Base-by-base conservation (phyloP, 30 jellyfish, hydroid and myxozoan species). In the Catostylus mosaicus region DNA sequence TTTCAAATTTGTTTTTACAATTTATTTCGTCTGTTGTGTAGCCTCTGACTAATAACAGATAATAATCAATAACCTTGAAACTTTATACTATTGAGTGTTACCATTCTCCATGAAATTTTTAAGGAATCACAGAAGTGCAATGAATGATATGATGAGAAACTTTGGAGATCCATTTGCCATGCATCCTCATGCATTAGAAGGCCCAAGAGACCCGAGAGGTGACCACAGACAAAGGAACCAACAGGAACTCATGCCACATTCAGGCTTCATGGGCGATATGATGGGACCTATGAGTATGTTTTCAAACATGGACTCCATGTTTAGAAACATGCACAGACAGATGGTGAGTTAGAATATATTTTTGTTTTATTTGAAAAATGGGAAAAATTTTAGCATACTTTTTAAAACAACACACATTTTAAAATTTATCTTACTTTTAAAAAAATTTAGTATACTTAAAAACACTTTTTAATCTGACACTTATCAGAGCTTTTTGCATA, bases 291-390 rank as follows among this genome's bases (percentile, higher is more conserved):
- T 56, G 83, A 77, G 40, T 60, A 48, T 79, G 84, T 87, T 79
- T 56, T 56, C 84, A 75, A 80, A 85, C 11, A 74, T 79, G 89
- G 72, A 71, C 46, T 80, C 85, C 60, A 80, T 89, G 94, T 89
- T 89, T 57, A 73, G 78, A 2, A 72, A 89, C 61, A 89, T 89
- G 95, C 89, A 89, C 26, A 40, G 83, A 38, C 68, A 71, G 26
- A 62, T 82, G 78, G 97, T 88, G 38, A 56, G 85, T 32, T 24
- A 7, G 9, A 27, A 2, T 59, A 8, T n/a, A n/a, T n/a, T n/a
- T n/a, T n/a, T 43, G 8, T 43, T 43, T 43, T 43, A 43, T 16
- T 43, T 43, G 16, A 43, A 43, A 16, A 8, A 16, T 6, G 56
- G 16, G 16, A 6, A 8, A 43, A 43, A 43, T 43, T 43, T 43